Evolutionary conservation across 1,140 invertebrate genomes (phyloP), one percentile per base, ranked within the genome.

Genomic region (Bombus difficillimus): DNA sequence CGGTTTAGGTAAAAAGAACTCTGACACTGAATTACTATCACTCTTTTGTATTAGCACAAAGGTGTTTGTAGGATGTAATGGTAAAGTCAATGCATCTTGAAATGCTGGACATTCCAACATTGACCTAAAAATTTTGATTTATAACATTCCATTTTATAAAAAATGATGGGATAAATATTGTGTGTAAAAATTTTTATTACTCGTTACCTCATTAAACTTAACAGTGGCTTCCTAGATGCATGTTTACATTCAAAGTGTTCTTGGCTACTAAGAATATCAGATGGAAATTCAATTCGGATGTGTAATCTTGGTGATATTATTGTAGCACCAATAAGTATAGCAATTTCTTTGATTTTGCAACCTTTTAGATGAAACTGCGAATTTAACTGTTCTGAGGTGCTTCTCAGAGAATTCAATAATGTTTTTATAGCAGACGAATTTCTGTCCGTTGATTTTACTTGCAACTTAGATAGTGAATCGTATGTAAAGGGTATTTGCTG

Each of bases 401-500:
- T 92, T 66, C 90, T 86, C 39, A 95, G 72, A 13, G 90, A 89
- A 12, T 68, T 90, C 10, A 94, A 84, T 6, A 95, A 83, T 28
- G 81, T 89, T n/a, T 92, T 92, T 66, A 93, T 92, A 0, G 86
- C 90, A 3, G 57, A 77, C 15, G 79, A 91, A 82, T 94, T 95
- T 80, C 90, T 93, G 43, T 94, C 92, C 0, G 86, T 92, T 37
- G 90, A 85, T 74, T 94, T 92, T 34, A 91, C 77, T 84, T 94
- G 91, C 4, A 92, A 81, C 37, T 92, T 89, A 15, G 88, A 77
- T 34, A 95, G 79, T 3, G 92, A 92, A 69, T 95, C 95, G 43
- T 87, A 95, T 0, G 93, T 88, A 64, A 95, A 92, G 41, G 95
- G 94, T 81, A 95, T 94, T 77, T 95, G 95, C 85, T 95, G 91